Base-by-base conservation (phyloP, 2,113 vertebrate genomes). In the Pterocles burchelli region DNA sequence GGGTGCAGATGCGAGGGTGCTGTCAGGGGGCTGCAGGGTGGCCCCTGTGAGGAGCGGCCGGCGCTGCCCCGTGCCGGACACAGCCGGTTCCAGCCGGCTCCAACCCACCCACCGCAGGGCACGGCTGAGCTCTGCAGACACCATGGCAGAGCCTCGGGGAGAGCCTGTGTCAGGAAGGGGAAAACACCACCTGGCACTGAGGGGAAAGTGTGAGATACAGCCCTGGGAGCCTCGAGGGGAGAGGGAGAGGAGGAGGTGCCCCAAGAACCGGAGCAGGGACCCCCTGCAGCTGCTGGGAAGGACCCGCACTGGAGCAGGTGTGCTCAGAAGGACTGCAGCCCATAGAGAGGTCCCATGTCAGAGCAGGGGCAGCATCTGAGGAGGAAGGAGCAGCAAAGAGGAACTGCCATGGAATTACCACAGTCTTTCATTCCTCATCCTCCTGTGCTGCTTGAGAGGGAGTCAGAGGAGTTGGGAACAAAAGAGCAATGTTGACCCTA, bases 211-310 rank as follows among this genome's bases (percentile, higher is more conserved):
- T 15, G 7, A 48, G 71, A 34, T 45, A 31, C 36, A 5, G 73
- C 46, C 54, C 73, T 14, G 36, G 1, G 3, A 18, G 19, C 51
- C 5, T 29, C 0, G 0, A 13, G 31, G 11, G 33, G 13, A 58
- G 58, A 15, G 48, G 4, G 3, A 61, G 22, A 7, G 6, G 24
- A 48, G 41, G 17, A 38, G 33, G n/a, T 4, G 49, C 18, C 33
- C 17, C 41, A 45, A 25, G 29, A 0, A 0, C 26, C 34, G 0
- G 0, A 31, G 24, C 17, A 9, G 36, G 33, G 25, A 46, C n/a
- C 9, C 31, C 15, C 20, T 5, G 33, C 28, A 58, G 49, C 34
- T 24, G 1, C 1, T 18, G 55, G 18, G 10, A 28, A 72, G 19
- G 13, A 18, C 8, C n/a, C 18, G 7, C 0, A 1, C 13, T 67